Evolutionary conservation across 1,140 invertebrate species (phyloP), one percentile per base, ranked within the genome.

Genomic region (Chironomus tepperi): DNA sequence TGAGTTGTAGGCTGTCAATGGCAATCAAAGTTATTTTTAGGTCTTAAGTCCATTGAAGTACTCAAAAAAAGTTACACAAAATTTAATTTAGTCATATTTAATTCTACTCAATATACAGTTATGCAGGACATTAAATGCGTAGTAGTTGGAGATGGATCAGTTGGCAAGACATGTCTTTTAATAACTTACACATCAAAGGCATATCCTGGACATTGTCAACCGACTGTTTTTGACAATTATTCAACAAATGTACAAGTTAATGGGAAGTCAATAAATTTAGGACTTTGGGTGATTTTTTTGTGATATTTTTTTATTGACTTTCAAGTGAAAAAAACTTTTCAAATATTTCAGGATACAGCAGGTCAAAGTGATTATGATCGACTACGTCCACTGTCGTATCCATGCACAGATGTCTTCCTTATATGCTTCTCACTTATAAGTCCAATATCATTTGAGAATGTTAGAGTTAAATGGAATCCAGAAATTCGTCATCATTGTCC

Each of bases 401-500:
- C 70, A 43, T 76, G 81, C 78, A 79, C 78, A n/a, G 76, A 82
- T 73, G 78, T 80, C 8, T 81, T 80, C 80, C 80, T 78, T 77
- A 79, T 87, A 74, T 87, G 85, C 78, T 87, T 85, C 80, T 84
- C 84, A 77, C 81, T n/a, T 76, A 83, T 84, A 76, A 84, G 83
- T 77, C 81, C 81, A 42, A 81, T 81, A 43, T 86, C 85, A 34
- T 84, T 84, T 77, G 83, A 86, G 77, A 87, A 87, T 79, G 78
- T 87, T 42, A 78, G 79, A 42, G 82, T 81, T 42, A 85, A 86
- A 87, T 96, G 94, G 94, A 95, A 93, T 83, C 93, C 93, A 7
- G 93, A 95, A 84, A 92, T 95, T 43, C 87, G 93, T 83, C 93
- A 95, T 85, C 93, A 95, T 81, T 95, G 93, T 85, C 93, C 93